Conservation (phyloP, 1,140 invertebrate species). For the Drosophila leontia region DNA sequence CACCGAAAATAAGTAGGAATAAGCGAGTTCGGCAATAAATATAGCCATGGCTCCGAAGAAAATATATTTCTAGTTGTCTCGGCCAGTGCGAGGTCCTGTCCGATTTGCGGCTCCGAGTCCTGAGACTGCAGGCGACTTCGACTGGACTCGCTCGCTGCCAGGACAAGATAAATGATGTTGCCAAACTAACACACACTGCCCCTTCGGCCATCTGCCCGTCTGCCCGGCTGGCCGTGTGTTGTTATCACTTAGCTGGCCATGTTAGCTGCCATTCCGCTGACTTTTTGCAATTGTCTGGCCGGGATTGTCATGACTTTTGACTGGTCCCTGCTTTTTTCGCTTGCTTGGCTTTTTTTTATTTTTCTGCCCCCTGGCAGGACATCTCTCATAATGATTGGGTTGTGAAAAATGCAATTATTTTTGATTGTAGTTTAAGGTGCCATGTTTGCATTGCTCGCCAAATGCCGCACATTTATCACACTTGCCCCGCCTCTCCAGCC, state of each 20-base stretch:
- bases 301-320: conserved; percentile 52
- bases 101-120: conserved; percentile 31
- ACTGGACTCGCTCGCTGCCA: conserved; percentile 42
- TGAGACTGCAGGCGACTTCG: conserved; percentile 39
- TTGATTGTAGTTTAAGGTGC: conserved; percentile 66
- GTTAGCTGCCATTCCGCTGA: conserved; percentile 57
- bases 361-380: neutral
- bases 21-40: conserved; percentile 72
- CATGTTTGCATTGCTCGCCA: conserved; percentile 69
- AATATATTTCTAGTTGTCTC: conserved; percentile 59
- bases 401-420: conserved; percentile 73
- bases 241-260: conserved; percentile 59
- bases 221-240: conserved; percentile 21
- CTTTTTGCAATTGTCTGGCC: conserved; percentile 66
- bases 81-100: conserved; percentile 38
- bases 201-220: neutral
- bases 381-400: conserved; percentile 60
- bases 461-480: conserved; percentile 74
- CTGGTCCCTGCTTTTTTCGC: conserved; percentile 33
- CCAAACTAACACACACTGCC: conserved; percentile 49
- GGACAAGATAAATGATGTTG: conserved; percentile 77
- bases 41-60: conserved; percentile 46
- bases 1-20: conserved; percentile 21
- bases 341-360: conserved; percentile 11
- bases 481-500: conserved; percentile 5